Base-by-base conservation (phyloP, 2,797 vertebrate species). In the Sebastes iracundus region DNA sequence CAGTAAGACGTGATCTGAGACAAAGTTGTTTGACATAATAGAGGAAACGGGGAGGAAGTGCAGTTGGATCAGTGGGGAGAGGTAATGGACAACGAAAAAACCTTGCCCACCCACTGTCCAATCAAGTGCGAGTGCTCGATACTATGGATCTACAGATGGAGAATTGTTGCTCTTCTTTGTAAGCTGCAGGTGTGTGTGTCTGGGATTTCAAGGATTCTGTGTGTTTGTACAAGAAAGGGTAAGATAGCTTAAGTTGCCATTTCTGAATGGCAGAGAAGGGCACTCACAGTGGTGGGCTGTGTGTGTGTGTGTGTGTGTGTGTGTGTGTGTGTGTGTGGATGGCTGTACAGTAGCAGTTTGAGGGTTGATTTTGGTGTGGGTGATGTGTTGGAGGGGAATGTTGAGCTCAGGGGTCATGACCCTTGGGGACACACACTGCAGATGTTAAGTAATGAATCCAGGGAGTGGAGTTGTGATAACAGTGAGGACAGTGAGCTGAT, bases 1-100 rank as follows among this genome's bases (percentile, higher is more conserved):
- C 58, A 78, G 79, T 73, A 66, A 58, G 86, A 82, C 2, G 20
- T 53, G 87, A 89, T 90, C 83, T 82, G 88, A 87, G 82, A 72
- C 76, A 67, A 86, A 89, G 85, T 86, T 93, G 86, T 89, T 90
- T 86, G 82, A 91, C 84, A 91, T 88, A 87, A 90, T 79, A 79
- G 72, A 83, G 74, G 81, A 88, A 89, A 85, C 28, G 12, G 46
- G 56, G 82, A 84, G 75, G 75, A 89, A 81, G 83, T 73, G 75
- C 79, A 81, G 33, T 70, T 67, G 38, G 72, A 80, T 82, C 76
- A 79, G 82, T 69, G 12, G 80, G 65, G 71, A 83, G 65, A 77
- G 80, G 78, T 70, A 81, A 81, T 32, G 55, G 75, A 66, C 63
- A 74, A 72, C 62, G 77, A 77, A 80, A 90, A 80, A 56, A 20